Conservation (phyloP, 2,888 invertebrate genomes). For the Smittia sp. region DNA sequence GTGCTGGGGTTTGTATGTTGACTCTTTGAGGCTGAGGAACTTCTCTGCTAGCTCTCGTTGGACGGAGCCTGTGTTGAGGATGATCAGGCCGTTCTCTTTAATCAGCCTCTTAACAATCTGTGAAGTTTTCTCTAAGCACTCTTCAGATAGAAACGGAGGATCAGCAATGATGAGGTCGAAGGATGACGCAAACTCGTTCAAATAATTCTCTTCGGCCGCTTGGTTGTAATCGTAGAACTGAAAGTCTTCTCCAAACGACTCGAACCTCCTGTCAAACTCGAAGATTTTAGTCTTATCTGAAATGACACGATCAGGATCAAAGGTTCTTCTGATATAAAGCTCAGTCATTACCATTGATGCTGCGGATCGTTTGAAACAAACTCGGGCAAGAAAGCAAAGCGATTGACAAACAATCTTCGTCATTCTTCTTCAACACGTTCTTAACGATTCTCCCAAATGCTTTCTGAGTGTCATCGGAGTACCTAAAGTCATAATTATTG, state of each 20-base stretch:
- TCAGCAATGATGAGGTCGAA: slow-evolving; percentile 89
- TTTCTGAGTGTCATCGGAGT: slow-evolving; percentile 75
- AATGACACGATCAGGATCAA: slow-evolving; percentile 48
- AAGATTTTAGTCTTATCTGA: slow-evolving; percentile 63
- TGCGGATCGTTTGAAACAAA: slow-evolving; percentile 67
- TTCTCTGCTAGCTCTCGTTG: slow-evolving; percentile 70
- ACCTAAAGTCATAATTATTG: slow-evolving; percentile 73
- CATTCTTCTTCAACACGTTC: slow-evolving; percentile 53
- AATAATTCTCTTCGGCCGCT: slow-evolving; percentile 62
- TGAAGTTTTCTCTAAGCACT: slow-evolving; percentile 82
- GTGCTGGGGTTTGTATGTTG: slow-evolving; percentile 75
- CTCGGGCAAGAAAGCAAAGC: slow-evolving; percentile 89
- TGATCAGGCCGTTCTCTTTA: slow-evolving; percentile 53
- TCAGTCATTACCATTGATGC: slow-evolving; percentile 45
- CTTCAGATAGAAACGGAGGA: slow-evolving; percentile 92
- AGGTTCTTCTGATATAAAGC: slow-evolving; percentile 25
- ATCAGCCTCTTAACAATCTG: slow-evolving; percentile 71
- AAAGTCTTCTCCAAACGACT: slow-evolving; percentile 73
- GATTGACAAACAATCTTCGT: slow-evolving; percentile 57
- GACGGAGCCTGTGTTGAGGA: slow-evolving; percentile 80
- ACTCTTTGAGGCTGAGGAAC: slow-evolving; percentile 64
- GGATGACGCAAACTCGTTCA: slow-evolving; percentile 51
- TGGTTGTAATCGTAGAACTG: slow-evolving; percentile 83
- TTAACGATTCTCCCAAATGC: slow-evolving; percentile 67
- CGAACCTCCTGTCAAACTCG: slow-evolving; percentile 84